Evolutionary conservation across 2,113 vertebrate species (phyloP).

Genomic region (Pseudorectes ferrugineus): DNA sequence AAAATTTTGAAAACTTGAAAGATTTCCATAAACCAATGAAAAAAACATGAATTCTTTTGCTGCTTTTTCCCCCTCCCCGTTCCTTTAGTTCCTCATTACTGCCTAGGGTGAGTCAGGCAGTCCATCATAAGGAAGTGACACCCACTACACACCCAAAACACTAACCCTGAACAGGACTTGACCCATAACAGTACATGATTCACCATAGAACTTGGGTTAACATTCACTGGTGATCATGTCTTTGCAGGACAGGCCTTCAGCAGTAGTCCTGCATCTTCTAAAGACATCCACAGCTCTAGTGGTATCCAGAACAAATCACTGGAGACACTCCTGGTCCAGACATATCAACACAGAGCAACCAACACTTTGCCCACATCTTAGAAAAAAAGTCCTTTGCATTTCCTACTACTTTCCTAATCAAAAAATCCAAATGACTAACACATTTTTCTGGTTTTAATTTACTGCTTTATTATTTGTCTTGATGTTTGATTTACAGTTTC

Average conservation of each 20-base stretch:
- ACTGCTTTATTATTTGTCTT: not conserved
- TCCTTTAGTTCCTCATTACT: not conserved
- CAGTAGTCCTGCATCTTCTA: not conserved
- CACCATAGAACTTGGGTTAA: not conserved
- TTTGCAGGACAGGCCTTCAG: not conserved
- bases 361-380: not conserved
- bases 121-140: not conserved
- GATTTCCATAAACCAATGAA: not conserved
- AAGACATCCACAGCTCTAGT: not conserved
- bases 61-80: rapidly evolving
- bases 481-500: not conserved
- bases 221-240: not conserved
- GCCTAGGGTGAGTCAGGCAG: not conserved
- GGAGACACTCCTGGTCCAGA: not conserved
- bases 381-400: not conserved
- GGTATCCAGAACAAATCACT: not conserved
- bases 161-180: not conserved
- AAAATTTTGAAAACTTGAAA: not conserved
- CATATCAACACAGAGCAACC: not conserved
- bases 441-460: not conserved
- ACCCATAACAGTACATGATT: not conserved
- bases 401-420: not conserved
- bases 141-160: not conserved
- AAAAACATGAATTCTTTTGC: not conserved
- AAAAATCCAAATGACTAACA: not conserved